Conservation (phyloP, 1,140 invertebrate genomes). For the Aphelinus certus region DNA sequence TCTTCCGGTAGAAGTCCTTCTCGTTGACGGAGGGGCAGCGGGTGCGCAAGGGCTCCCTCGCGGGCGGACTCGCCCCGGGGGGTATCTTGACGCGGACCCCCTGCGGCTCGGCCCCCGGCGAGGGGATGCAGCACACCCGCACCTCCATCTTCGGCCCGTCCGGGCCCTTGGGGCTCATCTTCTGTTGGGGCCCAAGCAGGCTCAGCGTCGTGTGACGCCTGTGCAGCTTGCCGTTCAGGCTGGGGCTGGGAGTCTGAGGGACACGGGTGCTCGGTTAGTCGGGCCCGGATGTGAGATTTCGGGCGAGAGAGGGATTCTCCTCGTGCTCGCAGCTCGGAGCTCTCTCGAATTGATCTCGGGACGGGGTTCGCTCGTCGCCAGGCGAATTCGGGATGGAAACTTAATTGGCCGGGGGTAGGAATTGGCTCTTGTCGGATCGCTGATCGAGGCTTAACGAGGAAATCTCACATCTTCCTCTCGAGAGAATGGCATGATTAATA, state of each 20-base stretch:
- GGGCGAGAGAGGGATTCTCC: too few relatives aligned
- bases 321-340: too few relatives aligned
- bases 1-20: slow-evolving; percentile 60
- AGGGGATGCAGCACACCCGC: slow-evolving; percentile 55
- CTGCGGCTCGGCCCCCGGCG: slow-evolving; percentile 58
- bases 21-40: slow-evolving; percentile 58
- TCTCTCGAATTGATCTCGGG: too few relatives aligned
- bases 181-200: slow-evolving; percentile 37
- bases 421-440: too few relatives aligned
- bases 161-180: slow-evolving; percentile 61
- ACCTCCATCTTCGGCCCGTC: slow-evolving; percentile 59
- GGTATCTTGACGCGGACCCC: slow-evolving; percentile 60
- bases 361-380: too few relatives aligned
- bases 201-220: slow-evolving; percentile 59
- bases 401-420: too few relatives aligned
- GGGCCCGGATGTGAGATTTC: background rate
- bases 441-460: too few relatives aligned
- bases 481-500: too few relatives aligned
- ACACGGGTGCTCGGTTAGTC: background rate
- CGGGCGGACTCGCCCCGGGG: slow-evolving; percentile 50
- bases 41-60: slow-evolving; percentile 42
- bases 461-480: too few relatives aligned
- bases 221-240: slow-evolving; percentile 53
- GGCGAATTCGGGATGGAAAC: too few relatives aligned
- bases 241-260: slow-evolving; percentile 24